A percentile compares a stretch with the other conserved stretches of the same genome.
These are phyloP conservation scores for Abscondita cerata DNA, from an alignment of 2,888 invertebrate genomes.

Conservation along the genomic window DNA sequence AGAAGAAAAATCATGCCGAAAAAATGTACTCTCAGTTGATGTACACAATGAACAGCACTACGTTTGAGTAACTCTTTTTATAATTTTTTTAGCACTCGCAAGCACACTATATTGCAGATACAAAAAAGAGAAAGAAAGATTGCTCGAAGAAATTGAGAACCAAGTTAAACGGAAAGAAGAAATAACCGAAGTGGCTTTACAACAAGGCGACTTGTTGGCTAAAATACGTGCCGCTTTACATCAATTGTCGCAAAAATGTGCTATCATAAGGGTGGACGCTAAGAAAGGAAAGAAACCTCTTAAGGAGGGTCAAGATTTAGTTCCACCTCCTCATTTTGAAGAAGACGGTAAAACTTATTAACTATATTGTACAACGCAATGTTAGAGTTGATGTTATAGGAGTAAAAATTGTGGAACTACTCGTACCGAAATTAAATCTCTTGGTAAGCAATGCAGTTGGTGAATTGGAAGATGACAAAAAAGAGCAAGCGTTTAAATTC, in stretches of 20 bases:
- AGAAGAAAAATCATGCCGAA: constrained; percentile 47
- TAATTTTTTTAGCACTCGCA: neutral
- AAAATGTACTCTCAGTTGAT: constrained; percentile 44
- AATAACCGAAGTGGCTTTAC: constrained; percentile 57
- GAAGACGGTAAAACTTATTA: constrained; percentile 15
- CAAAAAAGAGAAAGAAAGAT: constrained; percentile 59
- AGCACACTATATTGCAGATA: constrained; percentile 55
- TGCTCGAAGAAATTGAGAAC: constrained; percentile 59
- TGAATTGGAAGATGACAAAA: constrained; percentile 7
- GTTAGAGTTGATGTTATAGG: neutral
- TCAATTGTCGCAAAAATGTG: constrained; percentile 62
- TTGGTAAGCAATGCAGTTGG: constrained; percentile 16
- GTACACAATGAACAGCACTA: constrained; percentile 50
- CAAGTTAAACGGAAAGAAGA: constrained; percentile 59
- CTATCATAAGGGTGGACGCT: constrained; percentile 33
- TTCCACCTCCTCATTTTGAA: constrained; percentile 15
- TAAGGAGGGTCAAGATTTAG: neutral
- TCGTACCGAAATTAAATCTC: constrained; percentile 16
- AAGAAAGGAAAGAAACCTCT: neutral
- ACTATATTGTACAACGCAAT: too few species aligned
- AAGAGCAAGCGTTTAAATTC: constrained; percentile 22
- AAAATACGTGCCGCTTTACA: constrained; percentile 66
- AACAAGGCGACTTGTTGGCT: constrained; percentile 63
- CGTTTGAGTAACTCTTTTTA: constrained; percentile 44
- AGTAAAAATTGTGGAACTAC: constrained; percentile 13